Evolutionary conservation across 1,140 invertebrate genomes (phyloP), one percentile per base, ranked within the genome.

Genomic region (Onthophagus taurus): DNA sequence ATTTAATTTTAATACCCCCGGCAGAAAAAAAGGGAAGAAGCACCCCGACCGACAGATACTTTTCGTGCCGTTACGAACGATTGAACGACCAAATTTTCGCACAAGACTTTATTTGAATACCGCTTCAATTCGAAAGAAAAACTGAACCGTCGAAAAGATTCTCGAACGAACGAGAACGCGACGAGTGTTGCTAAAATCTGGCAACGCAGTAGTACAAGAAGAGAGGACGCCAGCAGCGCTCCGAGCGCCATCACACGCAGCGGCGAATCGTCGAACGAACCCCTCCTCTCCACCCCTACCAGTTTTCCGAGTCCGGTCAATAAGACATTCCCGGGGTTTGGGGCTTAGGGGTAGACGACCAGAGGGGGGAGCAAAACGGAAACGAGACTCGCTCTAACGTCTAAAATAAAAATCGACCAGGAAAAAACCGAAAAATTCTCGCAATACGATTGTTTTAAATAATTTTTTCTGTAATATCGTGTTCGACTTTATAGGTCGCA

Each of bases 161-260:
- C n/a, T n/a, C n/a, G n/a, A n/a, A n/a, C n/a, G n/a, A n/a, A n/a
- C n/a, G n/a, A n/a, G n/a, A n/a, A n/a, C n/a, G n/a, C n/a, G n/a
- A n/a, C 49, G 53, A 46, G 49, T 34, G 49, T 47, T 50, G 36
- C 16, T 42, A 45, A 54, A 58, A 61, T 63, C 55, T 63, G 63
- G 63, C 63, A 65, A 65, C 63, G 52, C 46, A 49, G 63, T 43
- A 53, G 44, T 41, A n/a, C n/a, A n/a, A n/a, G n/a, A n/a, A n/a
- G 48, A 49, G 47, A 50, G 54, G 54, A 58, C 57, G 59, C 60
- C 61, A 60, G 60, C 60, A 55, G 52, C 44, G n/a, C 45, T 13
- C 24, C 13, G 29, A 54, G 55, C 60, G 63, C 57, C 51, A 56
- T 58, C 62, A 56, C 55, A 62, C 51, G 58, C 53, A 59, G 61